Percentiles rank a stretch among this genome's conserved stretches.
Conservation (phyloP, 2,888 invertebrate species). For the Aleiodes leptofemur region DNA sequence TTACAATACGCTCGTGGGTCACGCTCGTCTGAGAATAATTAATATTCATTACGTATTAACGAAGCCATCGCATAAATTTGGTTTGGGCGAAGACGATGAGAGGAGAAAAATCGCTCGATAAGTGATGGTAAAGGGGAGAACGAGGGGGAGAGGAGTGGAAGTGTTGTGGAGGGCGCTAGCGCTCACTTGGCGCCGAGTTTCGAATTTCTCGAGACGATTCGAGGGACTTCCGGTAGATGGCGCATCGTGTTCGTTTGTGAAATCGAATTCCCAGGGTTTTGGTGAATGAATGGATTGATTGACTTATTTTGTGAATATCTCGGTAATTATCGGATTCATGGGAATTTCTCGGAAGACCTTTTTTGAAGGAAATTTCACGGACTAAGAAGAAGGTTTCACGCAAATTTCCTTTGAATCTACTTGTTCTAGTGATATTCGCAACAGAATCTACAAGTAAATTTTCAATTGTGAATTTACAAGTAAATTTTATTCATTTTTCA, state of each 20-base stretch:
- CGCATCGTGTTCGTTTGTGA: conserved; percentile 58
- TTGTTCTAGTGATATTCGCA: too few species aligned
- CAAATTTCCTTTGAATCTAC: too few species aligned
- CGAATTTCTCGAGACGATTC: conserved; percentile 55
- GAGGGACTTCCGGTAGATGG: conserved; percentile 63
- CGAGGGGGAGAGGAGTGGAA: background rate
- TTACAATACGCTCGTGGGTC: conserved; percentile 63
- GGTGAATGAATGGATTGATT: background rate
- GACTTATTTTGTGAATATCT: background rate
- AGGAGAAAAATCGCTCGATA: conserved; percentile 52
- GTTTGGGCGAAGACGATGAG: conserved; percentile 46
- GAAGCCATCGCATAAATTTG: conserved; percentile 73
- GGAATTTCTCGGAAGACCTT: background rate
- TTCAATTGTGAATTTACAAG: too few species aligned
- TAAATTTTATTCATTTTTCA: too few species aligned
- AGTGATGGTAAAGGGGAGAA: conserved; percentile 44
- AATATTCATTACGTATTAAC: conserved; percentile 75
- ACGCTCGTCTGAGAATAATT: conserved; percentile 70
- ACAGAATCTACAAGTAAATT: too few species aligned
- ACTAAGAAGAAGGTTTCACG: too few species aligned
- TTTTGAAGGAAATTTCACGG: background rate
- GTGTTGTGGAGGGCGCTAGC: background rate
- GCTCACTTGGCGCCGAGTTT: conserved; percentile 16
- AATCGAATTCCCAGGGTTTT: conserved; percentile 3
- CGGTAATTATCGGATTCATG: too few species aligned